Base-by-base conservation (phyloP, 1,140 invertebrate genomes). In the Trachymyrmex septentrionalis region DNA sequence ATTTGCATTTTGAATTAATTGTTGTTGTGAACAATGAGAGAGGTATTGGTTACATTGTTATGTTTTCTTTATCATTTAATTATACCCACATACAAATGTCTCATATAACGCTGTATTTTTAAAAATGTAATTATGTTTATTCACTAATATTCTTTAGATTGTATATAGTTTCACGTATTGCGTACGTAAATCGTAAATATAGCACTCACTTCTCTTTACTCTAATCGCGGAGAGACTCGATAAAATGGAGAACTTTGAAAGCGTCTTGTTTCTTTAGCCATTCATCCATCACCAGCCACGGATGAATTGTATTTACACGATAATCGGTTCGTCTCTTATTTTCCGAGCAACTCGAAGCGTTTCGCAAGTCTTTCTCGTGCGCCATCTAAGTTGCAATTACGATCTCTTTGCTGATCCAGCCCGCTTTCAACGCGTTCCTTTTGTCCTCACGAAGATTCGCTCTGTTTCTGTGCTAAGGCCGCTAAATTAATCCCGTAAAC, bases 381-480 rank as follows among this genome's bases (percentile, higher is more conserved):
- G 80, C 87, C 90, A 90, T 88, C 88, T 86, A 91, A 92, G 87
- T 92, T 92, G 91, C 91, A 92, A 93, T 93, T 93, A 91, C 91
- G 84, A 89, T 87, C 75, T 92, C 87, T 89, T 92, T 90, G 89
- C 89, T 82, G 88, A 82, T 80, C 86, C 85, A 92, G 81, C 90
- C 87, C 78, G 81, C 72, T 92, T 90, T 91, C 86, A 86, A 90
- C 91, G 85, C 87, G 69, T 88, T 86, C 86, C 38, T 73, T 84
- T 84, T 75, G 69, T 89, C 87, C 87, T 91, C 86, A 75, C 81
- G 82, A 48, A 61, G 53, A 27, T 50, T 21, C 53, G 27, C 9
- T 50, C 44, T 48, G 69, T 61, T 86, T 61, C 63, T 61, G 50
- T 66, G 53, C 24, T 61, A 50, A 75, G 57, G 27, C 14, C 1